phyloP scores from a whole-genome alignment of 1,140 invertebrate species.

The Eumaeus atala region DNA sequence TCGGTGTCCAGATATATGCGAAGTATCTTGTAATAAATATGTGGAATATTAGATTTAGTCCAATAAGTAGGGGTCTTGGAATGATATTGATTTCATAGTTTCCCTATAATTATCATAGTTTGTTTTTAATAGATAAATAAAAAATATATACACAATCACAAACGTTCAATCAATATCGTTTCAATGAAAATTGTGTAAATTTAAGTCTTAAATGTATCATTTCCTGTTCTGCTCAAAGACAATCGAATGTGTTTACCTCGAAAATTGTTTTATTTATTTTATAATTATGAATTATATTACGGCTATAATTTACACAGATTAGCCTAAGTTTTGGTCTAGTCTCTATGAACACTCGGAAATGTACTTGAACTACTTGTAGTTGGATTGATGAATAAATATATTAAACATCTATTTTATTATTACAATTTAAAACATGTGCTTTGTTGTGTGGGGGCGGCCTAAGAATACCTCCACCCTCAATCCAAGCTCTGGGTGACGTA shows the following conservation, averaged over 20 bases:
- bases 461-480: too few species aligned
- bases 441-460: too few species aligned
- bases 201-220: not conserved
- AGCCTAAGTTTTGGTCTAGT: slow-evolving; percentile 38
- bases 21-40: not conserved
- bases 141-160: too few species aligned
- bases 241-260: slow-evolving; percentile 10
- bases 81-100: slow-evolving; percentile 12
- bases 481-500: too few species aligned
- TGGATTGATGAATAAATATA: slow-evolving; percentile 26
- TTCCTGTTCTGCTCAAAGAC: slow-evolving; percentile 14
- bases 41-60: not conserved
- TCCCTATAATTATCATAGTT: not conserved
- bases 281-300: not conserved
- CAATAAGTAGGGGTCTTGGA: slow-evolving; percentile 1
- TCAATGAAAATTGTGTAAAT: slow-evolving; percentile 15
- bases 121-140: too few species aligned
- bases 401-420: not conserved
- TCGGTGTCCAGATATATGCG: slow-evolving; percentile 3
- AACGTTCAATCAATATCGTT: slow-evolving; percentile 19
- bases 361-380: slow-evolving; percentile 33
- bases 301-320: slow-evolving; percentile 11
- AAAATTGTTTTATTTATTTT: not conserved
- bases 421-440: too few species aligned
- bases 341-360: slow-evolving; percentile 25